Base-by-base conservation (phyloP, 2,797 vertebrate genomes). In the Momotus momota region DNA sequence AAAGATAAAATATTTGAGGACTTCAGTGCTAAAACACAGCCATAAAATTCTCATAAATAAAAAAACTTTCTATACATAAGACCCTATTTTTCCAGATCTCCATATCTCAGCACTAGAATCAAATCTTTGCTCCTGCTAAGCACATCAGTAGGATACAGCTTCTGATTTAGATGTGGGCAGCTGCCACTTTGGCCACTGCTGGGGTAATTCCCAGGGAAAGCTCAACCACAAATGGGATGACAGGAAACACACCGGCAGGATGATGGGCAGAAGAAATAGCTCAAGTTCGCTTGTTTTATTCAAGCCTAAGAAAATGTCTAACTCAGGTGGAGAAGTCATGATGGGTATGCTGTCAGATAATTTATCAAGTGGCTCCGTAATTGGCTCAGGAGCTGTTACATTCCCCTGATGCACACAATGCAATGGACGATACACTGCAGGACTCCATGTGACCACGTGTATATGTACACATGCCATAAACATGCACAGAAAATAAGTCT, bases 381-480 rank as follows among this genome's bases (percentile, higher is more conserved):
- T 4, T 65, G 33, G 6, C 33, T 57, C 7, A 2, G 54, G 58
- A 87, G 67, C 60, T 55, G 64, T 31, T 70, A 46, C 23, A 40
- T 27, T 7, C 18, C 45, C 40, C 27, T 4, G 3, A 41, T 1
- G 2, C 1, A 3, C 38, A 51, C 0, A 8, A 22, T 52, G 52
- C 73, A 74, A 21, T 7, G 10, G 13, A 77, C 31, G 17, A 21
- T 82, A 49, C 48, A 27, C 57, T 27, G 52, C 46, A 74, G 48
- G 23, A 21, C 15, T 1, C 1, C 0, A 2, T 62, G 58, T 41
- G 52, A 71, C 78, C 21, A 2, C 5, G 9, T 1, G 3, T 16
- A 12, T 21, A n/a, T 0, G 0, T 21, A 69, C 4, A 20, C 31
- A 13, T 1, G 2, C 33, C 20, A 35, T 5, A 61, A 65, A 73